A percentile compares a stretch with the other conserved stretches of the same genome.
phyloP scores from a whole-genome alignment of 2,113 vertebrate genomes.

The Ochotona princeps region DNA sequence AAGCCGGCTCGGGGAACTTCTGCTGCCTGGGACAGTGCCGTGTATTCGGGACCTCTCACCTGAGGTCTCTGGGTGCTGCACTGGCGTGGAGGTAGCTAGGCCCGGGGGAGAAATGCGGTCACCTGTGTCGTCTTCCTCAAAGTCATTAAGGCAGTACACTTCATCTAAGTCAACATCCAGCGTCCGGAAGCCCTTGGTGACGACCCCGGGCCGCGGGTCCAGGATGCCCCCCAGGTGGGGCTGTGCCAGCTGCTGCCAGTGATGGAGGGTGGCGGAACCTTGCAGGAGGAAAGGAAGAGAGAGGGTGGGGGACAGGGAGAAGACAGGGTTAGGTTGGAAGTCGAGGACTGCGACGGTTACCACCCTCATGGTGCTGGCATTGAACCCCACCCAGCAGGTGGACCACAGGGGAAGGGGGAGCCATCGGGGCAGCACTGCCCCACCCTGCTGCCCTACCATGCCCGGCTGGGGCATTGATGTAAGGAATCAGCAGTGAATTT shows the following conservation, averaged over 20 bases:
- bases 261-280: slow-evolving; percentile 98
- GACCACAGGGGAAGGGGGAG: background rate
- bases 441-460: background rate
- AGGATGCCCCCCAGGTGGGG: slow-evolving; percentile 97
- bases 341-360: rapidly evolving
- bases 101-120: slow-evolving; percentile 89
- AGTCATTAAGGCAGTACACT: slow-evolving; percentile 96
- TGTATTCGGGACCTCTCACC: slow-evolving; percentile 89
- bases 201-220: slow-evolving; percentile 95
- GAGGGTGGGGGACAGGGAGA: background rate
- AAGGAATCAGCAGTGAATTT: background rate
- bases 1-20: slow-evolving; percentile 87
- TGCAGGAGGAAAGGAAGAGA: slow-evolving; percentile 62
- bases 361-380: background rate
- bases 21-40: slow-evolving; percentile 90
- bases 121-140: slow-evolving; percentile 96
- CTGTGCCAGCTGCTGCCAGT: slow-evolving; percentile 99
- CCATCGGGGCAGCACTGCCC: rapidly evolving
- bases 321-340: background rate
- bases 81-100: slow-evolving; percentile 90
- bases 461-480: background rate
- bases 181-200: slow-evolving; percentile 97
- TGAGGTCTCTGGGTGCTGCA: slow-evolving; percentile 90
- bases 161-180: slow-evolving; percentile 93
- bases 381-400: background rate